Evolutionary conservation across 53 echinoderm and acorn worm species (phyloP), one percentile per base, ranked within the genome.

Genomic region (Apostichopus leukothele): DNA sequence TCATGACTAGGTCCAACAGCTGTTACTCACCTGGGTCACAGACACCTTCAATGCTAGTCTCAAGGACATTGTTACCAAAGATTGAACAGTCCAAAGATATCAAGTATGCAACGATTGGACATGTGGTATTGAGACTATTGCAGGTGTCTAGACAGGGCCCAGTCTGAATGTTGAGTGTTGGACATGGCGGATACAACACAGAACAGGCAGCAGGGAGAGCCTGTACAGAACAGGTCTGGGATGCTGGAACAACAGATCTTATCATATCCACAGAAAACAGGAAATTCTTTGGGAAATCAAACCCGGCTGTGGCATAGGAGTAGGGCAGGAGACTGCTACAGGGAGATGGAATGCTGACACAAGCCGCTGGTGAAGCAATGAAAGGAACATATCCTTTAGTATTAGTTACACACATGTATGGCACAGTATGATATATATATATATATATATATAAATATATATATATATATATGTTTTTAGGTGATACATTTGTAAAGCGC

Each of bases 161-260:
- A 39, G 60, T 27, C 39, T 84, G 61, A 3, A 60, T 4, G 11
- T 12, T 22, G 9, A 84, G 39, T 54, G 66, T 12, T 18, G 84
- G 84, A 66, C 84, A 84, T 13, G 84, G 84, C 7, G 84, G 84
- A 39, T 55, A 84, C 61, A 84, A 59, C 55, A 84, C 25, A 13
- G 66, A 18, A 60, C 84, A 84, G 12, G 39, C 57, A 4, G 84
- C 84, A 0, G 61, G 9, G 9, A 84, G 60, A 19, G 19, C 60
- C 4, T 60, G 26, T 3, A 10, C 1, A 9, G 22, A 26, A 66
- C 84, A 84, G 20, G 66, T 57, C n/a, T 11, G 52, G 3, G 61
- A 61, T 8, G 63, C 59, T 61, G 84, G 84, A 53, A 84, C 60
- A 16, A 84, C 60, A 3, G 20, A 20, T 84, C 84, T 60, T 19